Evolutionary conservation across 2,888 invertebrate genomes (phyloP).

Genomic region (Blastobasis lacticolella): DNA sequence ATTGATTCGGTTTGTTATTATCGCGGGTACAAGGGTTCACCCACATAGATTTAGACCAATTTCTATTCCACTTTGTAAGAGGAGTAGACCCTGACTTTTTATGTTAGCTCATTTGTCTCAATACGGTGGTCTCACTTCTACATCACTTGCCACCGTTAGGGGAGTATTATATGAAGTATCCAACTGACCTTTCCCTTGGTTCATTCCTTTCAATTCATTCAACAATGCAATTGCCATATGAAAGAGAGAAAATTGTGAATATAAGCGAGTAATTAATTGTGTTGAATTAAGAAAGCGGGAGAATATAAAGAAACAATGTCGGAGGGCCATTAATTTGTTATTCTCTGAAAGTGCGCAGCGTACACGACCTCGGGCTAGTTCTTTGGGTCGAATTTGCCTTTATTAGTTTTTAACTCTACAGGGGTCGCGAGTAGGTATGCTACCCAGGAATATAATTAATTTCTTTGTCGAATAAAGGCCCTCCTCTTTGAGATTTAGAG

Average conservation of each 20-base stretch:
- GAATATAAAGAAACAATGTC: background rate
- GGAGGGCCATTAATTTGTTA: conserved; percentile 4
- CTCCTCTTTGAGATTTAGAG: too few species aligned
- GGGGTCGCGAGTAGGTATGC: conserved; percentile 4
- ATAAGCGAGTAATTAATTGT: background rate
- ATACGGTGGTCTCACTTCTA: too few species aligned
- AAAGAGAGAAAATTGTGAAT: background rate
- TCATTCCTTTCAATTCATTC: too few species aligned
- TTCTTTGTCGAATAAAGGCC: background rate
- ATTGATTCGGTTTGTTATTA: conserved; percentile 34
- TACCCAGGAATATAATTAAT: background rate
- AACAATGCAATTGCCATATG: too few species aligned
- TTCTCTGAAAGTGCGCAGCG: background rate
- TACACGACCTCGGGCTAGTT: background rate
- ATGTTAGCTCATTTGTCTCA: too few species aligned
- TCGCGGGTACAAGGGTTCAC: background rate
- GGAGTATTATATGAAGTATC: too few species aligned
- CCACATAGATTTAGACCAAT: background rate
- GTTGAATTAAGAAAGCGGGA: background rate
- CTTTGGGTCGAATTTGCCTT: background rate
- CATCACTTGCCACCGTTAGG: too few species aligned
- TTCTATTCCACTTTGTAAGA: too few species aligned
- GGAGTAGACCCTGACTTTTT: too few species aligned
- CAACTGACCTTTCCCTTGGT: too few species aligned
- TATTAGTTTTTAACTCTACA: conserved; percentile 4